Percentiles rank a stretch among this genome's conserved stretches.
phyloP scores from a whole-genome alignment of 2,888 invertebrate species.

The Proisotoma minuta region DNA sequence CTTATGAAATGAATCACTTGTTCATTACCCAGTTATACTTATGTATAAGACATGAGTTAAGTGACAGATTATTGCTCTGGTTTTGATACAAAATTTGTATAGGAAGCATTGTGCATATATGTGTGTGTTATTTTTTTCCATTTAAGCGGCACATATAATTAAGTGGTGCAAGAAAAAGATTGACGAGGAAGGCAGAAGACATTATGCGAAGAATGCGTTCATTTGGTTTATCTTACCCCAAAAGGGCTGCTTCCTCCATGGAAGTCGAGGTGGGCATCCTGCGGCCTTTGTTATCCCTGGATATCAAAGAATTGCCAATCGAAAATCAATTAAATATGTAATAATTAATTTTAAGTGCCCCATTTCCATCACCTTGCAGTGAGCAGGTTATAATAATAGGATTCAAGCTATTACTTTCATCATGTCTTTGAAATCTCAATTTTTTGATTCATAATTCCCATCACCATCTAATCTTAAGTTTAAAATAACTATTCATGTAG shows the following conservation, averaged over 20 bases:
- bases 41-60: no score
- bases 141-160: no score
- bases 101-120: no score
- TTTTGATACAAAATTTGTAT: no score
- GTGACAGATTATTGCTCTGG: no score
- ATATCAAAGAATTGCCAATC: conserved; percentile 40
- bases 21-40: no score
- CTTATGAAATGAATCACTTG: no score
- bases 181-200: no score
- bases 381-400: neutral
- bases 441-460: neutral
- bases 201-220: no score
- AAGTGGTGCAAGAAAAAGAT: no score
- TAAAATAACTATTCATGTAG: neutral
- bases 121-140: no score
- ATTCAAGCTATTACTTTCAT: neutral
- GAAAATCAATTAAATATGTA: neutral
- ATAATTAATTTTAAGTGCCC: conserved; percentile 1
- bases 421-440: neutral
- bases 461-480: neutral
- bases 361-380: neutral
- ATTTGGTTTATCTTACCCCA: conserved; percentile 73
- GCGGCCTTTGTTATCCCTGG: conserved; percentile 50
- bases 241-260: conserved; percentile 79
- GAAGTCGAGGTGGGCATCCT: conserved; percentile 67